These are phyloP conservation scores for Betta splendens DNA, from an alignment of 2,797 vertebrate genomes.

Conservation along the genomic window DNA sequence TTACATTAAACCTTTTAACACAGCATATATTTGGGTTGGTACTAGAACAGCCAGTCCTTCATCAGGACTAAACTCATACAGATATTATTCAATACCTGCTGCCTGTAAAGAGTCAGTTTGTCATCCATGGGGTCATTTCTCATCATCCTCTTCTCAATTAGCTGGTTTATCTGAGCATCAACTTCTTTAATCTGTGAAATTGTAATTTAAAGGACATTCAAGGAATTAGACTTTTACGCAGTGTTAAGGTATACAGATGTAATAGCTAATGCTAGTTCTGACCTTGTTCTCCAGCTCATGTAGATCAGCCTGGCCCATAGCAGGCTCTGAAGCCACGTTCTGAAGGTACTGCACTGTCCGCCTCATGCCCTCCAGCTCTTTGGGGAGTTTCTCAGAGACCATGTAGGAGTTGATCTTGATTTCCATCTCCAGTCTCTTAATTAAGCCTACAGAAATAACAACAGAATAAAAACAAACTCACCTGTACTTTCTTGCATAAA, in stretches of 20 bases:
- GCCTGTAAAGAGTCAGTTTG: conserved; percentile 91
- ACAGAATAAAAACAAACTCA: neutral
- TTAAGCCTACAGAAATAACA: conserved; percentile 81
- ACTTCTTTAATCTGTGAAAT: conserved; percentile 85
- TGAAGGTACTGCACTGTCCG: conserved; percentile 87
- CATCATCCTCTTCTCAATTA: conserved; percentile 94
- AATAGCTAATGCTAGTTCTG: conserved; percentile 1
- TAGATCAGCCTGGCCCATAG: conserved; percentile 90
- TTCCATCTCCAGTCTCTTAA: conserved; percentile 95
- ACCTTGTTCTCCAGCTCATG: conserved; percentile 90
- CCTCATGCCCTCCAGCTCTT: conserved; percentile 89
- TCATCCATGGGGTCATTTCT: conserved; percentile 91
- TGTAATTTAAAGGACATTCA: conserved; percentile 5
- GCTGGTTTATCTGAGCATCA: conserved; percentile 88
- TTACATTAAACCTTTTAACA: neutral
- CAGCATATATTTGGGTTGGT: neutral
- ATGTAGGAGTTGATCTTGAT: conserved; percentile 95
- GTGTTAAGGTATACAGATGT: neutral
- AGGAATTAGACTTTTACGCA: neutral
- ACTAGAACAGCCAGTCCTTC: neutral
- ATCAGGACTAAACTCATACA: neutral
- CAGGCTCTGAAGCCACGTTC: conserved; percentile 90
- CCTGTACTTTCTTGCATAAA: neutral
- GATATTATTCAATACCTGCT: conserved; percentile 89
- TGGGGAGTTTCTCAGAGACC: conserved; percentile 91